A percentile compares a stretch with the other conserved stretches of the same genome.
Conservation (phyloP, 1,140 invertebrate species). For the Drosophila sp. region DNA sequence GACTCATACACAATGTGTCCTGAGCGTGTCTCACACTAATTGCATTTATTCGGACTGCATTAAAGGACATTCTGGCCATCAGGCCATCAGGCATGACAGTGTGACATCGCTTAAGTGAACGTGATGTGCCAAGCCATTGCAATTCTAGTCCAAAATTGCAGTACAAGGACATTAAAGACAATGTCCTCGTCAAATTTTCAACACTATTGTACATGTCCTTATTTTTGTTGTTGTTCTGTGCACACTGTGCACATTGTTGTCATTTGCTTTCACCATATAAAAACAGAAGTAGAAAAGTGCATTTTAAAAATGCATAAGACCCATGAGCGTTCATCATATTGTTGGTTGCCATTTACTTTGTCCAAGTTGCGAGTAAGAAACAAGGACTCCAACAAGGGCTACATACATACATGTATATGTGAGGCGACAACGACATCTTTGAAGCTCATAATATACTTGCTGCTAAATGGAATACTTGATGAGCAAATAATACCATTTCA, state of each 20-base stretch:
- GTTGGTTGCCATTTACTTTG: slow-evolving; percentile 57
- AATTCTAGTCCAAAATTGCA: slow-evolving; percentile 59
- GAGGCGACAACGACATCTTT: not conserved
- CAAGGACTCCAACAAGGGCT: not conserved
- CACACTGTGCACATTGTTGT: slow-evolving; percentile 44
- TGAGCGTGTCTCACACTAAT: slow-evolving; percentile 60
- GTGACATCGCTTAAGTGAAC: slow-evolving; percentile 42
- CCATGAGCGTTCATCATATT: slow-evolving; percentile 66
- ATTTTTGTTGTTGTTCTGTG: slow-evolving; percentile 5
- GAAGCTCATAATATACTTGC: slow-evolving; percentile 48
- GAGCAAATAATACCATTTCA: slow-evolving; percentile 30
- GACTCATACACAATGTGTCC: slow-evolving; percentile 1
- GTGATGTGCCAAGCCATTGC: slow-evolving; percentile 34
- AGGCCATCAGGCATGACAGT: not conserved
- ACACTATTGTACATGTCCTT: slow-evolving; percentile 38
- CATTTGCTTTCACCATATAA: slow-evolving; percentile 63
- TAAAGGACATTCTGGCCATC: slow-evolving; percentile 38
- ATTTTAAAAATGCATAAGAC: slow-evolving; percentile 76
- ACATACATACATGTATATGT: not conserved
- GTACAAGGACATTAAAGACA: slow-evolving; percentile 65
- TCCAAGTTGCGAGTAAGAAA: slow-evolving; percentile 13
- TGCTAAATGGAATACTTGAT: slow-evolving; percentile 66
- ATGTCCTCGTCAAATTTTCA: slow-evolving; percentile 71
- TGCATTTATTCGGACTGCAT: slow-evolving; percentile 57
- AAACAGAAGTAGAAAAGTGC: slow-evolving; percentile 69